These are phyloP conservation scores for Brachypterus glaber DNA, from an alignment of 2,888 invertebrate species.

Conservation along the genomic window DNA sequence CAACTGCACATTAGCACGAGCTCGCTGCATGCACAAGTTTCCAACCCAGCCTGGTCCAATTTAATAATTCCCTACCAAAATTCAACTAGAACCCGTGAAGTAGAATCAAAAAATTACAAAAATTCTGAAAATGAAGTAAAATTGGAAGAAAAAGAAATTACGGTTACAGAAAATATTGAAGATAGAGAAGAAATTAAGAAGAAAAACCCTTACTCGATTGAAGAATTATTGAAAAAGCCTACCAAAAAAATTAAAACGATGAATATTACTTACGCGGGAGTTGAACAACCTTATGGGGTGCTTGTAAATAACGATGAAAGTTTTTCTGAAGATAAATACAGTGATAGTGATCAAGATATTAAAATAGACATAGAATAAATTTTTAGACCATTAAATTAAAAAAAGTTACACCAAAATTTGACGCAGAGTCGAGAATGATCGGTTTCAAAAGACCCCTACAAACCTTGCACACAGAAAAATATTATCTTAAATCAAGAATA, in stretches of 20 bases:
- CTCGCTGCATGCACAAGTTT: not conserved
- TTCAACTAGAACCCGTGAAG: too few relatives aligned
- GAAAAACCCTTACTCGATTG: conserved; percentile 80
- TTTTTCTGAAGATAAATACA: conserved; percentile 13
- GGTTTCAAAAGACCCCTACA: too few relatives aligned
- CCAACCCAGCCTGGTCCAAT: conserved; percentile 42
- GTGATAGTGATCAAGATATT: conserved; percentile 27
- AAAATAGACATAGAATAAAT: conserved; percentile 30
- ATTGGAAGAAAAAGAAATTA: conserved; percentile 12
- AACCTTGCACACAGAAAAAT: too few relatives aligned
- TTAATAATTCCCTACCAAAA: conserved; percentile 50
- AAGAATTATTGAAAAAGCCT: conserved; percentile 74
- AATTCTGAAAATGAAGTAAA: too few relatives aligned
- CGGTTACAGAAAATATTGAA: conserved; percentile 22
- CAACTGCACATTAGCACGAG: conserved; percentile 41
- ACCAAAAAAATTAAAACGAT: conserved; percentile 47
- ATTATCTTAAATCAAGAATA: too few relatives aligned
- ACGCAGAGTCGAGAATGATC: too few relatives aligned
- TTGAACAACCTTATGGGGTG: conserved; percentile 32
- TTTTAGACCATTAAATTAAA: too few relatives aligned
- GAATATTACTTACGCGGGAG: conserved; percentile 18
- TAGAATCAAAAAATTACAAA: too few relatives aligned
- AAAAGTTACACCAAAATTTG: too few relatives aligned
- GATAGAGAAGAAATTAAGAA: conserved; percentile 43
- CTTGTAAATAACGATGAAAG: conserved; percentile 21